These are phyloP conservation scores for Nomada flava DNA, from an alignment of 2,888 invertebrate species.

Conservation along the genomic window DNA sequence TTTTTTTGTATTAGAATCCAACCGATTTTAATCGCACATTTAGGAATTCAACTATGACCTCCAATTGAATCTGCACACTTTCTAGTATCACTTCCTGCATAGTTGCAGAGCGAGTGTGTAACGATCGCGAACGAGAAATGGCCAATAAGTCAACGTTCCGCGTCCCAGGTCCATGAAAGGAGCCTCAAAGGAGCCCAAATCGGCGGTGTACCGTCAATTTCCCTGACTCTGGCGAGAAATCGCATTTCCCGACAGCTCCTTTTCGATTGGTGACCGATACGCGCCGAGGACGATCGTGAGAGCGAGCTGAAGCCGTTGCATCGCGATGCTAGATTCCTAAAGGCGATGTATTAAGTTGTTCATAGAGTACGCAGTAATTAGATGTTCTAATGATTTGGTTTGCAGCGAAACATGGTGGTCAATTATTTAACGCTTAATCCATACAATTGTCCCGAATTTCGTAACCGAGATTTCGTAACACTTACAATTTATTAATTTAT, in stretches of 20 bases:
- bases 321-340: neutral
- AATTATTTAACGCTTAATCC: too few species aligned
- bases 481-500: too few species aligned
- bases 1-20: neutral
- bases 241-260: slow-evolving; percentile 45
- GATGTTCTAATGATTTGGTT: too few species aligned
- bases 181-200: slow-evolving; percentile 47
- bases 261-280: slow-evolving; percentile 18
- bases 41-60: neutral
- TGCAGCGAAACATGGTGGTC: too few species aligned
- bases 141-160: slow-evolving; percentile 40
- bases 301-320: neutral
- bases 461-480: too few species aligned
- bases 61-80: neutral
- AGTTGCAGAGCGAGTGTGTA: neutral
- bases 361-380: too few species aligned
- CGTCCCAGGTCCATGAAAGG: slow-evolving; percentile 38
- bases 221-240: slow-evolving; percentile 35
- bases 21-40: neutral
- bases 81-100: neutral
- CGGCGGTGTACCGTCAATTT: slow-evolving; percentile 35
- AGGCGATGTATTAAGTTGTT: neutral
- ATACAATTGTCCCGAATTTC: too few species aligned
- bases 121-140: slow-evolving; percentile 8
- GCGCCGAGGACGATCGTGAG: slow-evolving; percentile 33